Conservation (phyloP, 2,797 vertebrate genomes). For the Propithecus perrieri region DNA sequence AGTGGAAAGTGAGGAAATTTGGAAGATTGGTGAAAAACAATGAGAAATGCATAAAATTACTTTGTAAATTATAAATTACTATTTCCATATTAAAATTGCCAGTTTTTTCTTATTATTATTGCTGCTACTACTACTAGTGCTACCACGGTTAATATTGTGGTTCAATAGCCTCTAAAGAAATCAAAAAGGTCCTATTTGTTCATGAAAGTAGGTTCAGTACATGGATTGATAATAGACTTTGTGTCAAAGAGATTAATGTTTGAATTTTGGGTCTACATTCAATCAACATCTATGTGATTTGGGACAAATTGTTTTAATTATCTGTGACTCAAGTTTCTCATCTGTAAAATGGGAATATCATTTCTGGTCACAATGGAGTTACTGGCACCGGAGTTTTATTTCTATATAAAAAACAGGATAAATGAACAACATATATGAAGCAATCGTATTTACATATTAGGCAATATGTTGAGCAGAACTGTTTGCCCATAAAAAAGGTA, state of each 20-base stretch:
- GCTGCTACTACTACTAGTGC: fast-evolving
- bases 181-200: not conserved
- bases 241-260: not conserved
- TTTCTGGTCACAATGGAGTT: not conserved
- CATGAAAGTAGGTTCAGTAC: not conserved
- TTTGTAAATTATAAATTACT: not conserved
- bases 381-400: not conserved
- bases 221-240: not conserved
- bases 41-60: not conserved
- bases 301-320: not conserved
- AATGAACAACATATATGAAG: not conserved
- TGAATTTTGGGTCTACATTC: not conserved
- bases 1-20: not conserved
- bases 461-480: not conserved
- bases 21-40: not conserved
- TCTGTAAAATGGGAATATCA: not conserved
- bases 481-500: not conserved
- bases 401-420: not conserved
- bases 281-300: not conserved
- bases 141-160: not conserved
- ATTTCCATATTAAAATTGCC: not conserved
- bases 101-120: not conserved
- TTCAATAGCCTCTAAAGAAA: not conserved
- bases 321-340: not conserved
- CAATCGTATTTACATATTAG: not conserved